Base-by-base conservation (phyloP, 2,888 invertebrate genomes). In the Globia sparganii region DNA sequence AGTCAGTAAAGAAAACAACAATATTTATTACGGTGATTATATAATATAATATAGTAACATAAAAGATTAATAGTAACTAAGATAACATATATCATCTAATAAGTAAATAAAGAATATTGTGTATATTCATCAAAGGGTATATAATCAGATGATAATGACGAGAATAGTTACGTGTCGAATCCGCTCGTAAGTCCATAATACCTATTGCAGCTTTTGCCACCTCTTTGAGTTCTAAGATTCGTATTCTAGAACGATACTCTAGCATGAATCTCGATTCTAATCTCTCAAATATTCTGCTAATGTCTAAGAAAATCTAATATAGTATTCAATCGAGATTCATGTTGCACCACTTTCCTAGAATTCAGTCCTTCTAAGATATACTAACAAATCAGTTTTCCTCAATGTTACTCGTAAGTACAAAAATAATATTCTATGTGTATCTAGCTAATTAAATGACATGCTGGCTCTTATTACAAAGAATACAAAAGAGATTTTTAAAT, bases 21-120 rank as follows among this genome's bases (percentile, higher is more conserved):
- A 61, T 80, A 46, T 72, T 62, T 73, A 79, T 87, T 75, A 81
- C 81, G 88, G 77, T 80, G 88, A 88, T 87, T 81, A 87, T 88
- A 82, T 87, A 82, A 84, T 86, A 83, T 83, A 78, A 86, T 83
- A 88, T 80, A 80, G 80, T 87, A 88, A 87, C 88, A 87, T 87
- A 79, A 83, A 86, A 86, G 77, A 81, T 88, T 87, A 87, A 88
- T 85, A 86, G 81, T 88, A 88, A 87, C 87, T 88, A 88, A 80
- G 65, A 87, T 87, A 87, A 87, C 85, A 88, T 88, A 83, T 85
- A 80, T 80, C 73, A 83, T 72, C 78, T 88, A 81, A 66, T 78
- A 76, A 72, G 75, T 87, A 86, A 81, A 88, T 75, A 86, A 75
- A 83, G 72, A 85, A 85, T 87, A 86, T 83, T 69, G 73, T 80